A percentile compares a stretch with the other conserved stretches of the same genome.
phyloP scores from a whole-genome alignment of 2,797 vertebrate genomes.

The Thalassophryne amazonica region DNA sequence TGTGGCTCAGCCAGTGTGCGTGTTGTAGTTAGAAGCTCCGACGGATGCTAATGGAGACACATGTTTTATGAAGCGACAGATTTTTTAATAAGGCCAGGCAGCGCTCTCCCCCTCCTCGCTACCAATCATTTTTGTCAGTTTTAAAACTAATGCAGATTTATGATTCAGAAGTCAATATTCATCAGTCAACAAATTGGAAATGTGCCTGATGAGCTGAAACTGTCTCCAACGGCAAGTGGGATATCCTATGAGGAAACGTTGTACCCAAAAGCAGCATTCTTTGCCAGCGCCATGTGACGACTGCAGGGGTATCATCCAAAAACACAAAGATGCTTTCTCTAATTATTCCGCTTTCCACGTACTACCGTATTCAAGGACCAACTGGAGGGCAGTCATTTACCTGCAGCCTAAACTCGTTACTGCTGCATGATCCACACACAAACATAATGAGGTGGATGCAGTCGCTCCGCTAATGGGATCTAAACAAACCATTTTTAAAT shows the following conservation, averaged over 20 bases:
- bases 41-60: constrained; percentile 24
- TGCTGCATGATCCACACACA: constrained; percentile 18
- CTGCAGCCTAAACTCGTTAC: constrained; percentile 42
- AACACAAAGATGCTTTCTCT: constrained; percentile 18
- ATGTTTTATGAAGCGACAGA: constrained; percentile 2
- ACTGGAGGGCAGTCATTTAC: constrained; percentile 34
- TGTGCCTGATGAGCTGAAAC: constrained; percentile 16
- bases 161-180: constrained; percentile 31
- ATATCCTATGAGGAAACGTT: background rate
- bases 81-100: constrained; percentile 15
- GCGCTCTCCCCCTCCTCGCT: constrained; percentile 1
- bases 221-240: constrained; percentile 16
- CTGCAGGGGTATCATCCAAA: constrained; percentile 12
- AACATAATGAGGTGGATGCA: constrained; percentile 24
- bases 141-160: constrained; percentile 28
- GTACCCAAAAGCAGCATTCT: background rate
- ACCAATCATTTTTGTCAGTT: constrained; percentile 20
- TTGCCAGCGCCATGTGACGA: background rate
- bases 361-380: constrained; percentile 23
- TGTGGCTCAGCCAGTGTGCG: background rate
- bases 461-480: constrained; percentile 9
- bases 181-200: constrained; percentile 29
- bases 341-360: constrained; percentile 34
- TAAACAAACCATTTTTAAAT: constrained; percentile 13
- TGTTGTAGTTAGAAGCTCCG: background rate